Base-by-base conservation (phyloP, 2,113 vertebrate species). In the Jaculus jaculus region DNA sequence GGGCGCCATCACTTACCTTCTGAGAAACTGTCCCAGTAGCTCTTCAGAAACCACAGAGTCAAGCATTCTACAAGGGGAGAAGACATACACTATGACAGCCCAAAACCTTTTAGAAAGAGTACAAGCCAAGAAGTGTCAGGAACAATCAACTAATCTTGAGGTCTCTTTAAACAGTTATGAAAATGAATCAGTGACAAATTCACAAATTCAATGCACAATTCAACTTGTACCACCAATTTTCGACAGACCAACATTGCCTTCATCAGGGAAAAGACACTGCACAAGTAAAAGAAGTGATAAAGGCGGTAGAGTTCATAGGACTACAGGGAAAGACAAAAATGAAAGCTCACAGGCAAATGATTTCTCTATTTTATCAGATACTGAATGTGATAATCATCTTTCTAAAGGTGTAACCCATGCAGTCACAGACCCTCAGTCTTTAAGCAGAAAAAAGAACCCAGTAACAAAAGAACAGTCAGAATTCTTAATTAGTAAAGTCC, bases 221-320 rank as follows among this genome's bases (percentile, higher is more conserved):
- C 94, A 96, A 8, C 96, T 96, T 79, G 65, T 94, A 28, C 80
- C 97, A 42, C 83, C 94, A 0, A 63, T 74, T 84, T 93, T 81
- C 58, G 97, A 97, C 51, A 95, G 81, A 78, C 68, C 97, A 88
- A 91, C 87, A 72, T 94, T 99, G 79, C 98, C 98, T 87, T 97
- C 98, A 84, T 98, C 98, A 77, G 98, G 98, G 39, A 98, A 99
- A 96, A 95, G 96, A 47, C 98, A 98, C 94, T 97, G 96, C 9
- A 94, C 97, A 13, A 80, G 84, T 93, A 97, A 98, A 3, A 97
- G 82, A 58, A 97, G 96, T 85, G 97, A 96, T 83, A 97, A 97
- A 95, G 96, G 84, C 61, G 51, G 32, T 87, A 77, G 0, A 0
- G 7, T 96, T 77, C 97, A 96, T 95, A 97, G 86, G 93, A 84